phyloP scores from a whole-genome alignment of 2,113 vertebrate genomes.

The Anhinga rufa region DNA sequence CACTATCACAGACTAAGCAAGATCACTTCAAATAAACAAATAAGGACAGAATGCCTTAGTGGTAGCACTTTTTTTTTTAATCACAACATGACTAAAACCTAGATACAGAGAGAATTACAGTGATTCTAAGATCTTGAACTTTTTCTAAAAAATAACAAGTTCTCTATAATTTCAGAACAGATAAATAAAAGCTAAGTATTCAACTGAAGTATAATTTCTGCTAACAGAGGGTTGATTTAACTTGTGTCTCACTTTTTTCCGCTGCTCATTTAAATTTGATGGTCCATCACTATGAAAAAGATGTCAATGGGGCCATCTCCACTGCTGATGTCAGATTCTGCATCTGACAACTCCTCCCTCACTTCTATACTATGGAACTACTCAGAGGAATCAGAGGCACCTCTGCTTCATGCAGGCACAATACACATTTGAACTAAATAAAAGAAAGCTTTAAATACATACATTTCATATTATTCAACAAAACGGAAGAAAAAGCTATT shows the following conservation, averaged over 20 bases:
- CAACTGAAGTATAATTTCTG: background rate
- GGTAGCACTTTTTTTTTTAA: background rate
- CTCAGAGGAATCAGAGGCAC: background rate
- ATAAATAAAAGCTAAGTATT: background rate
- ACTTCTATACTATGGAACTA: background rate
- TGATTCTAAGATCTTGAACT: background rate
- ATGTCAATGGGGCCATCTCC: background rate
- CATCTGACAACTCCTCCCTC: background rate
- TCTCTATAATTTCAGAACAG: background rate
- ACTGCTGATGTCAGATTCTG: background rate
- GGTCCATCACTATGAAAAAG: background rate
- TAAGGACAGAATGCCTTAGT: background rate
- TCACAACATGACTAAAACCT: background rate
- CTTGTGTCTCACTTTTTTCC: background rate
- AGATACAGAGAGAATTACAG: background rate
- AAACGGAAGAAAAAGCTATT: background rate
- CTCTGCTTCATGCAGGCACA: background rate
- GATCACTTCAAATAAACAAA: background rate
- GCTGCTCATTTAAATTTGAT: background rate
- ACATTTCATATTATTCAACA: background rate
- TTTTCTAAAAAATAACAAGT: background rate
- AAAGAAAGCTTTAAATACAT: background rate
- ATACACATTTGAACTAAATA: background rate
- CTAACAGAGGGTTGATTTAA: background rate
- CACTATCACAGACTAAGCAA: rapidly evolving